Evolutionary conservation across 1,140 invertebrate species (phyloP), one percentile per base, ranked within the genome.

Genomic region (Saccostrea cuccullata): DNA sequence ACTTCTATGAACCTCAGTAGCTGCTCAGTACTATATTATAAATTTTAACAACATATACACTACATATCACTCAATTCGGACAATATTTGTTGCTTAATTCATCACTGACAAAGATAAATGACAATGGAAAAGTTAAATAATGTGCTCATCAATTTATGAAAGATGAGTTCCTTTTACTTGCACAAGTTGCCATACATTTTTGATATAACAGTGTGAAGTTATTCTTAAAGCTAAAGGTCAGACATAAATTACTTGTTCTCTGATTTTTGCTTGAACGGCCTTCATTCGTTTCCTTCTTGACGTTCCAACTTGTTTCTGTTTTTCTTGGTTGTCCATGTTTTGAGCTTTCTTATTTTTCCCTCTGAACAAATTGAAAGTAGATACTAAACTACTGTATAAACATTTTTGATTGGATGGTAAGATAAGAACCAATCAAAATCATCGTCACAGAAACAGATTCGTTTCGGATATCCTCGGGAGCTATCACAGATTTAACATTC

Each of bases 201-300:
- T 36, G 30, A 36, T 36, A 47, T 47, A 47, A 47, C 47, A 20
- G 13, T 84, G 8, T 47, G n/a, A 36, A 47, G 82, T 47, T 77
- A 82, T 82, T 17, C 13, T n/a, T 8, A 77, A 8, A 15, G 67
- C 26, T 55, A 23, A 9, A 56, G 23, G 20, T 82, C 13, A 55
- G 12, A 20, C 83, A 84, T 13, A 56, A 82, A 6, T 56, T 89
- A 92, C 92, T 91, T 93, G 92, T 55, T 90, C 85, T 82, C 87
- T 90, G 23, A 93, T 91, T 58, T 90, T 90, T 40, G 86, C 87
- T 58, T 88, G 89, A 15, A 91, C 13, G 23, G 90, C 88, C 88
- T 92, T 93, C 89, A 91, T 92, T 84, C 92, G 87, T 86, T 91
- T 92, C 58, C 92, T 91, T 83, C 85, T 89, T 55, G 70, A 26